Evolutionary conservation across 2,113 vertebrate genomes (phyloP).

Genomic region (Hystrix cristata): DNA sequence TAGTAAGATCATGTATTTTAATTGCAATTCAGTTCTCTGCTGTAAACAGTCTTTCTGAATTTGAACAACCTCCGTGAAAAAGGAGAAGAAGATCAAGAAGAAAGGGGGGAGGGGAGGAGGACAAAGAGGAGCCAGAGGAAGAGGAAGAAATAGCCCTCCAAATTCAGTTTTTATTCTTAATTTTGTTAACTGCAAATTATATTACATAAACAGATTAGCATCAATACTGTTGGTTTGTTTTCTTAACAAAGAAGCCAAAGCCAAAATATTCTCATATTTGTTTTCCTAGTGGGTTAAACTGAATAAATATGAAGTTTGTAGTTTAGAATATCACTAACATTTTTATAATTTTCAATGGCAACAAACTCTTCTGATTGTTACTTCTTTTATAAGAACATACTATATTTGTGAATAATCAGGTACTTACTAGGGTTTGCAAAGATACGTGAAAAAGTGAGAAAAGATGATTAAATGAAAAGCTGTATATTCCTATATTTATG

Average conservation of each 20-base stretch:
- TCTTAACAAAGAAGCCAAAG: slow-evolving; percentile 47
- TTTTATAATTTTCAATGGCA: slow-evolving; percentile 16
- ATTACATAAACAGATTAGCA: slow-evolving; percentile 8
- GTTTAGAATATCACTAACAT: not conserved
- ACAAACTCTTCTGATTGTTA: not conserved
- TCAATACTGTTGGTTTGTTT: slow-evolving; percentile 55
- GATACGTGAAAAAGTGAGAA: not conserved
- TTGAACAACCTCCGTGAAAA: slow-evolving; percentile 70
- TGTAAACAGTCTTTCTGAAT: slow-evolving; percentile 70
- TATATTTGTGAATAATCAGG: slow-evolving; percentile 37
- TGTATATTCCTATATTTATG: not conserved
- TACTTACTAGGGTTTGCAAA: slow-evolving; percentile 54
- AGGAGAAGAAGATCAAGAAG: not conserved
- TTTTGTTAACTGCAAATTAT: not conserved
- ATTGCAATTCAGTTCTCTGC: slow-evolving; percentile 66
- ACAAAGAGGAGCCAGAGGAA: too few species aligned
- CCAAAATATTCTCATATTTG: slow-evolving; percentile 31
- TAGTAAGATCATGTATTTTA: slow-evolving; percentile 77
- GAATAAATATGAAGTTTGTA: slow-evolving; percentile 26
- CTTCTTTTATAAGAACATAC: not conserved
- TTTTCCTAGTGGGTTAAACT: slow-evolving; percentile 37
- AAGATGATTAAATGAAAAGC: not conserved
- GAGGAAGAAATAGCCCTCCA: not conserved
- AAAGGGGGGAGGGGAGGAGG: too few species aligned
- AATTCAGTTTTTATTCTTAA: slow-evolving; percentile 58